These are phyloP conservation scores for Leptinotarsa haldemani DNA, from an alignment of 2,888 invertebrate species.

Conservation along the genomic window DNA sequence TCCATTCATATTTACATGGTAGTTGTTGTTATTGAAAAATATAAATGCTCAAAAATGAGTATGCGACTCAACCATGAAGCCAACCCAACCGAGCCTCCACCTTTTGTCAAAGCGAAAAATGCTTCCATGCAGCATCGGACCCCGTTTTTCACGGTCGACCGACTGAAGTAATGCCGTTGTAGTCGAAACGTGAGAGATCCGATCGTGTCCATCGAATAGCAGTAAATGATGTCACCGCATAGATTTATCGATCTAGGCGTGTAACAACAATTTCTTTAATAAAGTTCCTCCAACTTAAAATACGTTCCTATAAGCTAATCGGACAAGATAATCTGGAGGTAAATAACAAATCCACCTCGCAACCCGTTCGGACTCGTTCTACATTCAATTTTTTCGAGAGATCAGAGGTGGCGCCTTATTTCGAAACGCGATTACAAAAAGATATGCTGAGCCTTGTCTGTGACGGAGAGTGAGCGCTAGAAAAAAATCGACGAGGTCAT, in stretches of 20 bases:
- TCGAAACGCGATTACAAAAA: conserved; percentile 36
- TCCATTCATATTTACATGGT: too few species aligned
- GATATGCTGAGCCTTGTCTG: conserved; percentile 31
- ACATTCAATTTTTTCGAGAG: conserved; percentile 32
- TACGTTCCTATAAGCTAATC: conserved; percentile 30
- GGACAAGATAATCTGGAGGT: conserved; percentile 32
- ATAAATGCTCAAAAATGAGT: too few species aligned
- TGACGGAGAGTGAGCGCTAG: conserved; percentile 37
- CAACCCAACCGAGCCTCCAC: too few species aligned
- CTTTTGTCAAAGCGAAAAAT: too few species aligned
- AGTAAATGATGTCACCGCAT: conserved; percentile 33
- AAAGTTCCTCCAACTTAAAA: conserved; percentile 29
- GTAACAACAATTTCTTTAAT: conserved; percentile 32
- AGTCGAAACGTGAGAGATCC: conserved; percentile 17
- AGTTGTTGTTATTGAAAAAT: too few species aligned
- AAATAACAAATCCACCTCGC: conserved; percentile 36
- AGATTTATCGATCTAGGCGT: conserved; percentile 34
- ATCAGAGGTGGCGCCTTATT: conserved; percentile 36
- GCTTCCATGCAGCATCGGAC: background rate
- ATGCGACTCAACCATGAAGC: too few species aligned
- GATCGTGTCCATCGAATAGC: conserved; percentile 22
- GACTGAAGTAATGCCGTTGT: conserved; percentile 12
- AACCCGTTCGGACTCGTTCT: conserved; percentile 30
- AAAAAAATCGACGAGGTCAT: conserved; percentile 45
- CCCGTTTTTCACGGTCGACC: conserved; percentile 19